phyloP scores from a whole-genome alignment of 1,140 invertebrate genomes.

The Drosophila bifasciata region DNA sequence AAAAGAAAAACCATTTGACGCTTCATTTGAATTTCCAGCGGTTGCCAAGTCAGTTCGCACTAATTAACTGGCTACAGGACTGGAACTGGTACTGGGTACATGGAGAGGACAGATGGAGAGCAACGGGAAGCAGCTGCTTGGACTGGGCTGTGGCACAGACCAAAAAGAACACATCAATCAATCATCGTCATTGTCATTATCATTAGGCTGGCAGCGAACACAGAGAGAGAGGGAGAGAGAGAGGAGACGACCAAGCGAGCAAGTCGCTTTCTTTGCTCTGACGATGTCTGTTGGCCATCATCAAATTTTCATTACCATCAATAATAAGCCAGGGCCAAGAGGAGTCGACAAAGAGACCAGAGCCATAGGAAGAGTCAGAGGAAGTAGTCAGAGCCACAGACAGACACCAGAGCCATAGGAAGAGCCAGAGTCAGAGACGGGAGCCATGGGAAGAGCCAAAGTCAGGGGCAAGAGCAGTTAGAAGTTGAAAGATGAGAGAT shows the following conservation, averaged over 20 bases:
- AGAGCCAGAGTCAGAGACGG: not conserved
- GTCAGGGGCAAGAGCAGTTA: too few species aligned
- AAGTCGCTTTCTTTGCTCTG: not conserved
- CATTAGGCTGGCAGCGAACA: slow-evolving; percentile 42
- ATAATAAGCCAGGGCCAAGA: slow-evolving; percentile 58
- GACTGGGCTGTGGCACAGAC: slow-evolving; percentile 4
- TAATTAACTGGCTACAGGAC: slow-evolving; percentile 30
- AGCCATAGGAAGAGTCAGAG: too few species aligned
- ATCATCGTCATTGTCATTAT: slow-evolving; percentile 72
- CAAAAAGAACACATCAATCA: slow-evolving; percentile 68
- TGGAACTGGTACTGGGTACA: not conserved
- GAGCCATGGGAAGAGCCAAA: too few species aligned
- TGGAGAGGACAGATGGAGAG: not conserved
- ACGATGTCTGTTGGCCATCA: slow-evolving; percentile 48
- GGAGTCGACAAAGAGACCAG: slow-evolving; percentile 3
- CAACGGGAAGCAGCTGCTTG: not conserved
- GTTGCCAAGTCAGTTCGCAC: slow-evolving; percentile 42
- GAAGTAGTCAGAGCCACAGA: too few species aligned
- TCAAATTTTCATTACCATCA: slow-evolving; percentile 73
- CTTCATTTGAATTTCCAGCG: slow-evolving; percentile 41
- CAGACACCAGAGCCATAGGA: too few species aligned
- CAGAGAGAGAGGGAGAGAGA: slow-evolving; percentile 1
- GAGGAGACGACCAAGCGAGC: not conserved
- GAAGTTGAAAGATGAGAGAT: too few species aligned
- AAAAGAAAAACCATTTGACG: slow-evolving; percentile 27